Evolutionary conservation across 2,888 invertebrate genomes (phyloP).

Genomic region (Archips xylosteana): DNA sequence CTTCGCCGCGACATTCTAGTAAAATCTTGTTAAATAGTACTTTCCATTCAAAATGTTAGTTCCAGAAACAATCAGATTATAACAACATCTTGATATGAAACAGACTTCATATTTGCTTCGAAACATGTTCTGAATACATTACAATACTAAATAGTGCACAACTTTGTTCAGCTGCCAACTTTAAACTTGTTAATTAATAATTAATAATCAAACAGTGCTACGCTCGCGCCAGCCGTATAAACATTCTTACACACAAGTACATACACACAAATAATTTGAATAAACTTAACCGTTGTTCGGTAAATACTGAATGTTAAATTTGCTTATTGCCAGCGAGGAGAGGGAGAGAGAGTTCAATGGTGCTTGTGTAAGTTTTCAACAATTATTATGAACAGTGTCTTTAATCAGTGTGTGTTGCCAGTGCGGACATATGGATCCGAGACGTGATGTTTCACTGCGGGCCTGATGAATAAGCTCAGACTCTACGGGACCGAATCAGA

Average conservation of each 20-base stretch:
- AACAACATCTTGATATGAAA: background rate
- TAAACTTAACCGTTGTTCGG: slow-evolving; percentile 32
- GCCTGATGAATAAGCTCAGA: no score
- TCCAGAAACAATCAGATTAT: background rate
- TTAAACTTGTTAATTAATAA: slow-evolving; percentile 14
- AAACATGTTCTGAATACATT: slow-evolving; percentile 27
- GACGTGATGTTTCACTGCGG: no score
- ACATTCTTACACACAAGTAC: slow-evolving; percentile 23
- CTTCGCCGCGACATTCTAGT: no score
- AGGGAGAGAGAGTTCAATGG: background rate
- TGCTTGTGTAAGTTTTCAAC: background rate
- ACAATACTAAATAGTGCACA: background rate
- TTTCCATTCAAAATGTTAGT: background rate
- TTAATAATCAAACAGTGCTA: slow-evolving; percentile 1
- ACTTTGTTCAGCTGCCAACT: slow-evolving; percentile 14
- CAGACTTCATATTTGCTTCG: slow-evolving; percentile 7
- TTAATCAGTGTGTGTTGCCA: no score
- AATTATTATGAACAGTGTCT: background rate
- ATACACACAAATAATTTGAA: slow-evolving; percentile 32
- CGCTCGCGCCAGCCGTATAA: slow-evolving; percentile 12
- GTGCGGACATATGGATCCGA: no score
- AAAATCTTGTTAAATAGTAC: no score
- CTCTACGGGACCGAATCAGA: no score
- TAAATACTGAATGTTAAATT: slow-evolving; percentile 30
- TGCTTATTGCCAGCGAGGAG: slow-evolving; percentile 7